These are phyloP conservation scores for Ranitomeya imitator DNA, from an alignment of 2,113 vertebrate species.

Conservation along the genomic window DNA sequence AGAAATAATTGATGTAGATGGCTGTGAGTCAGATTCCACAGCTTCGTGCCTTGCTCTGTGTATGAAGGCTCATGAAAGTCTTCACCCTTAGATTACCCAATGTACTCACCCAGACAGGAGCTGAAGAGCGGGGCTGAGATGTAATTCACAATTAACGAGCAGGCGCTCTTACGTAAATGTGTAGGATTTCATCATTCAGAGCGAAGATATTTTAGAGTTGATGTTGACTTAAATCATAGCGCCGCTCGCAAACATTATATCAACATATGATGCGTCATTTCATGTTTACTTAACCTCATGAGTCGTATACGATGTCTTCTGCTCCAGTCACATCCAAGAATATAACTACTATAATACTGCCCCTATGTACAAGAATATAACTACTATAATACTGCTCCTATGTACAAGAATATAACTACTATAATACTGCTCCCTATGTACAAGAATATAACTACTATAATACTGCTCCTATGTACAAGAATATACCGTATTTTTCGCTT, in stretches of 20 bases:
- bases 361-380: too few relatives aligned
- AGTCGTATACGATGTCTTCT: neutral
- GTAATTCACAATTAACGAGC: conserved; percentile 6
- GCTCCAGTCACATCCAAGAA: neutral
- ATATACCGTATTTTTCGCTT: too few relatives aligned
- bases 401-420: too few relatives aligned
- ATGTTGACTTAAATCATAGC: neutral
- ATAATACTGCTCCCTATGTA: too few relatives aligned
- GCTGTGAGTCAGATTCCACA: neutral
- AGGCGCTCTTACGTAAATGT: neutral
- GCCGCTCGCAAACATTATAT: neutral
- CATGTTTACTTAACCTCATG: neutral
- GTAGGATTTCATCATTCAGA: neutral
- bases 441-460: too few relatives aligned
- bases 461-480: too few relatives aligned
- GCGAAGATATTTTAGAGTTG: neutral
- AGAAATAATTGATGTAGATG: conserved; percentile 29
- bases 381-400: too few relatives aligned
- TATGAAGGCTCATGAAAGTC: neutral
- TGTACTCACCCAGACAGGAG: conserved; percentile 1
- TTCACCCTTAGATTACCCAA: neutral
- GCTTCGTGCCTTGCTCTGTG: neutral
- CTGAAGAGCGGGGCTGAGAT: neutral
- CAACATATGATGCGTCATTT: neutral
- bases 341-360: too few relatives aligned